Evolutionary conservation across 2,888 invertebrate species (phyloP), one percentile per base, ranked within the genome.

Genomic region (Melipona bicolor): DNA sequence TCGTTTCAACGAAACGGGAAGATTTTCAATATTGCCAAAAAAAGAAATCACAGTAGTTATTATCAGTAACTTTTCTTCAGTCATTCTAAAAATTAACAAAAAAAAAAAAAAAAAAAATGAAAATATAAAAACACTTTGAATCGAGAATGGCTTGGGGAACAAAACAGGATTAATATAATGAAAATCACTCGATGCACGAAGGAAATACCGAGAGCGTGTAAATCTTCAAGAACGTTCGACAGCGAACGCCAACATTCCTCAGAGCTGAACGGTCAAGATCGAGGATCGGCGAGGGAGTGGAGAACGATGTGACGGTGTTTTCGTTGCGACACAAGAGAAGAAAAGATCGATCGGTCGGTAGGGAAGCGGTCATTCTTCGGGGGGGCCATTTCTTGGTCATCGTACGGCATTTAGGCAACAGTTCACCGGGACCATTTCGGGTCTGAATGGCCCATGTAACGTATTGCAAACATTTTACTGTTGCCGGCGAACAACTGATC

Each of bases 391-490:
- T 87, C 92, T 92, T 91, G 89, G 84, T 88, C 88, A 92, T 92
- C 87, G 88, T 87, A 81, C 77, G 87, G 89, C 90, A 91, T 92
- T 92, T 93, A 91, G 89, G 86, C 83, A 87, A 65, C 73, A 89
- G 88, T 91, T 91, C 89, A 90, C 87, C 87, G 82, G 89, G 81
- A 83, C 89, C 43, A 86, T 91, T 91, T 92, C 89, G 88, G 86
- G 21, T 83, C 84, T 91, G 91, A 93, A 93, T 92, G 91, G 89
- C 92, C 43, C 93, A 91, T 94, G 91, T 93, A 94, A 94, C 93
- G 92, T 90, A 93, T 92, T 89, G 92, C 93, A 94, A 94, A 94
- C 92, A 93, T 93, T 92, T 91, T 90, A 91, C 91, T 90, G 91
- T 89, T 90, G 90, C 85, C 84, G 79, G 82, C 78, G 70, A 77